Evolutionary conservation across 2,113 vertebrate genomes (phyloP).

Genomic region (Corythoichthys haematopterus): DNA sequence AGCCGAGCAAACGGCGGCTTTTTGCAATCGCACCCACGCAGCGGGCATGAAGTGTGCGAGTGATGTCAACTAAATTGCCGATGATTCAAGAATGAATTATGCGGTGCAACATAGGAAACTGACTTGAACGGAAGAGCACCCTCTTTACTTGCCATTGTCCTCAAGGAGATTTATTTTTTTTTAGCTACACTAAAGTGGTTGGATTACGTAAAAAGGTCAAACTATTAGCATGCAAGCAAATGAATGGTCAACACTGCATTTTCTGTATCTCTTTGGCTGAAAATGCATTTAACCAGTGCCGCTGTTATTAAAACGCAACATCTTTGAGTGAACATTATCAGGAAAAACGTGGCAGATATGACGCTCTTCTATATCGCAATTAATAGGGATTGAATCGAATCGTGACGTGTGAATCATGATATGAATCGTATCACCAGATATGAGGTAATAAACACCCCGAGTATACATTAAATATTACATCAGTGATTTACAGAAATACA

Average conservation of each 20-base stretch:
- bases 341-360: too few relatives aligned
- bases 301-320: too few relatives aligned
- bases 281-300: background rate
- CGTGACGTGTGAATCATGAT: too few relatives aligned
- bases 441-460: too few relatives aligned
- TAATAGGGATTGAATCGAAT: too few relatives aligned
- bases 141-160: background rate
- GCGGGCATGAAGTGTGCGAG: conserved; percentile 25
- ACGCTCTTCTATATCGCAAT: too few relatives aligned
- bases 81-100: conserved; percentile 29
- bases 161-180: background rate
- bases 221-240: background rate
- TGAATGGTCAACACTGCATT: background rate
- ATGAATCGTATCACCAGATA: too few relatives aligned
- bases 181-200: background rate
- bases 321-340: too few relatives aligned
- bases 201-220: background rate
- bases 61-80: conserved; percentile 33
- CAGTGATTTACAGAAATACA: too few relatives aligned
- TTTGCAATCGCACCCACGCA: conserved; percentile 42
- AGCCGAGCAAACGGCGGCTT: conserved; percentile 41
- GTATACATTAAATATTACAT: too few relatives aligned
- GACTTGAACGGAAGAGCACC: background rate
- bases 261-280: background rate
- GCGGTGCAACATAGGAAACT: background rate